Evolutionary conservation across 2,888 invertebrate species (phyloP).

Genomic region (Pterostichus niger): DNA sequence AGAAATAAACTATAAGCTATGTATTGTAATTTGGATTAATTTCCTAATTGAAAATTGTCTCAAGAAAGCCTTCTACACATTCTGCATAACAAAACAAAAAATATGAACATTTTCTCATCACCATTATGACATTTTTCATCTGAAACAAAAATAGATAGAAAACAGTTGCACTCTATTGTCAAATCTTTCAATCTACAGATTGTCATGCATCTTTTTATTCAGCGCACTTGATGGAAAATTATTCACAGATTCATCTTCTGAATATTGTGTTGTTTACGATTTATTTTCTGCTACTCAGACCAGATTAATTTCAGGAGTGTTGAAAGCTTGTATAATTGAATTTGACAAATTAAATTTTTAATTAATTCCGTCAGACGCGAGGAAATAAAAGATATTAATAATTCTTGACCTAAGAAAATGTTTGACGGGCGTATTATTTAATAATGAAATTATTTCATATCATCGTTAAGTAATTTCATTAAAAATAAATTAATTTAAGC

Average conservation of each 20-base stretch:
- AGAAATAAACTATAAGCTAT: too few relatives aligned
- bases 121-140: not conserved
- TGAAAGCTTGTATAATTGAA: constrained; percentile 1
- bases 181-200: not conserved
- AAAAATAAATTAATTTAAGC: too few relatives aligned
- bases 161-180: not conserved
- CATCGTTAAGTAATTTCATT: not conserved
- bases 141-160: not conserved
- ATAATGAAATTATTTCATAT: not conserved
- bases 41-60: too few relatives aligned
- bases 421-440: not conserved
- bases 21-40: too few relatives aligned
- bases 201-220: not conserved
- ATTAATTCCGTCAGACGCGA: not conserved
- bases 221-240: not conserved
- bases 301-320: not conserved
- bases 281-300: constrained; percentile 9
- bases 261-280: not conserved
- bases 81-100: too few relatives aligned
- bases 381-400: constrained; percentile 4
- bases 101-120: too few relatives aligned
- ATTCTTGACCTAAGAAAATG: not conserved
- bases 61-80: too few relatives aligned
- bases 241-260: not conserved
- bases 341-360: constrained; percentile 35